Percentiles rank a stretch among this genome's conserved stretches.
Conservation (phyloP, 2,113 vertebrate genomes). For the Lepus europaeus region DNA sequence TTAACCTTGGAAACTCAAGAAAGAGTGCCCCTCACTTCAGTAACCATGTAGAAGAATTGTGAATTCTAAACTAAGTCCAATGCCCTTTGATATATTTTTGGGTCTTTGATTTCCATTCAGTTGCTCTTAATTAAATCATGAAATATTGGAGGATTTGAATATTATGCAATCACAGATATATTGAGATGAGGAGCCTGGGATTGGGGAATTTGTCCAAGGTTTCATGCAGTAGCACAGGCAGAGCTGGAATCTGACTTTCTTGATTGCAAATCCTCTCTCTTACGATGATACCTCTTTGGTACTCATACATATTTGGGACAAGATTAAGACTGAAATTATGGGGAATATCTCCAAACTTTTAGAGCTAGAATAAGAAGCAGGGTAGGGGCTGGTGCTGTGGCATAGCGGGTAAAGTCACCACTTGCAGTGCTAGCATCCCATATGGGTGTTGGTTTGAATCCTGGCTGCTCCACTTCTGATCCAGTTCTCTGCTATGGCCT, state of each 20-base stretch:
- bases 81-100: background rate
- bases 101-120: background rate
- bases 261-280: too few relatives aligned
- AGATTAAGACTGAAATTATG: background rate
- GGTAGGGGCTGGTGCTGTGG: too few relatives aligned
- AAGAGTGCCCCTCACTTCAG: background rate
- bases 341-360: background rate
- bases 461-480: too few relatives aligned
- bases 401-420: too few relatives aligned
- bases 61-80: background rate
- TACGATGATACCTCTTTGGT: background rate
- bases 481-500: too few relatives aligned
- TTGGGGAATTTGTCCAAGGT: background rate
- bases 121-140: background rate
- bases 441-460: too few relatives aligned
- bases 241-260: background rate
- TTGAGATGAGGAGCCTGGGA: background rate
- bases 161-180: background rate
- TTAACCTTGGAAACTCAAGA: background rate
- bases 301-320: too few relatives aligned
- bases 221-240: fast-evolving
- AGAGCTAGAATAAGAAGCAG: background rate
- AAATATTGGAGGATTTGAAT: background rate
- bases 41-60: background rate
- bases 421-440: too few relatives aligned